Base-by-base conservation (phyloP, 53 echinoderm and acorn worm genomes). In the Paracentrotus lividus region DNA sequence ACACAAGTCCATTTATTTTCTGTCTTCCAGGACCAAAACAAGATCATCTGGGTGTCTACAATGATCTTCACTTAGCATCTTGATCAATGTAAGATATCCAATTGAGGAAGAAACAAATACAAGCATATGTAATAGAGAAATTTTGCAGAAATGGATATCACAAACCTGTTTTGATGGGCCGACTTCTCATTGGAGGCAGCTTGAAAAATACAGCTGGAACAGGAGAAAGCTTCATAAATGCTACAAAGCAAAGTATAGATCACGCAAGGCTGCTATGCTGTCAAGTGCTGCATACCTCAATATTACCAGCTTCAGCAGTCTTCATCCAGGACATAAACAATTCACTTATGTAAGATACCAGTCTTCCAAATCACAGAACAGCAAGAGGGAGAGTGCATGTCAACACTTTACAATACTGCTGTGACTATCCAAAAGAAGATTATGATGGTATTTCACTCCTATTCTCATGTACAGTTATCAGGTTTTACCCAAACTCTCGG, bases 371-470 rank as follows among this genome's bases (percentile, higher is more conserved):
- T 51, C 57, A 56, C 33, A 26, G 31, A 88, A 65, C 12, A 27
- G 7, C 27, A 58, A 16, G 60, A 42, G 43, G 45, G 89, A 60
- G 45, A 42, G 24, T 40, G 55, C 14, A 60, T 34, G 34, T 44
- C 61, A 26, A 26, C 42, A 7, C 32, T 92, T 2, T 92, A 92
- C 43, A 58, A 92, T 24, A 59, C 77, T 33, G 57, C 29, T 32
- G 92, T 36, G 56, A 16, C 43, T n/a, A 44, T 92, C 0, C 92
- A 92, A 12, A 92, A 43, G 92, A 92, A 92, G 42, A 51, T 91
- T 13, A 27, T 91, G 75, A 91, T 68, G 75, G 91, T 8, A 42
- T 92, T 40, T 92, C 42, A 78, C 54, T 32, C 92, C 92, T 53
- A 40, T 92, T 13, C 56, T 92, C 15, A n/a, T 77, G 12, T 81